Base-by-base conservation (phyloP, 64 coral and sea anemone genomes). In the Montipora cactus region DNA sequence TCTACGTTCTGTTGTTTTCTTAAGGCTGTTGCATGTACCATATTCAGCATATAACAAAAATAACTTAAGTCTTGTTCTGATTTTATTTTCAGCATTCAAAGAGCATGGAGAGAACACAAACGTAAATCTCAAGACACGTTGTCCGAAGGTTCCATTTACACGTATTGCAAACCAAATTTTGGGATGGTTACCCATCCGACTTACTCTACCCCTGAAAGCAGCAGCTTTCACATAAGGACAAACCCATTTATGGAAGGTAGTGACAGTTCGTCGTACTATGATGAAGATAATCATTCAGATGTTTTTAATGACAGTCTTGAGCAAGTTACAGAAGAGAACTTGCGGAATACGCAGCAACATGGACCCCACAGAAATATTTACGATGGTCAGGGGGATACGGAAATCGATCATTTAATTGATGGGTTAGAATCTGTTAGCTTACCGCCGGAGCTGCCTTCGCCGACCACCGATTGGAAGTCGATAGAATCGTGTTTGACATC, bases 231-330 rank as follows among this genome's bases (percentile, higher is more conserved):
- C 77, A 97, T 97, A 67, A 91, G 84, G 87, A 97, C 89, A 83
- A 97, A 97, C 68, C 95, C 95, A 23, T 97, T 97, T 92, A 93
- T 88, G 75, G 44, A 14, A 2, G 69, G 74, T 50, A 62, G 55
- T 92, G 89, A 76, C 10, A 74, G 22, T 90, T 76, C 58, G 19
- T 25, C 53, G 50, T 51, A 91, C 49, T 74, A 75, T 15, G 92
- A 94, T 10, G 81, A 94, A 12, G 90, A 95, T 5, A 79, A 89
- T 76, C 69, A 88, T 46, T 74, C 71, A 46, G 92, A 94, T 89
- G 88, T 94, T 68, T 97, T 95, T 79, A 97, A 97, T 92, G 95
- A 97, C 84, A 97, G 95, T 88, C 87, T 97, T 82, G 95, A 97
- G 61, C 92, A 97, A 58, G 88, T 90, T 48, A 66, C 70, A 44